Evolutionary conservation across 2,113 vertebrate genomes (phyloP), one percentile per base, ranked within the genome.

Genomic region (Elanoides forficatus): DNA sequence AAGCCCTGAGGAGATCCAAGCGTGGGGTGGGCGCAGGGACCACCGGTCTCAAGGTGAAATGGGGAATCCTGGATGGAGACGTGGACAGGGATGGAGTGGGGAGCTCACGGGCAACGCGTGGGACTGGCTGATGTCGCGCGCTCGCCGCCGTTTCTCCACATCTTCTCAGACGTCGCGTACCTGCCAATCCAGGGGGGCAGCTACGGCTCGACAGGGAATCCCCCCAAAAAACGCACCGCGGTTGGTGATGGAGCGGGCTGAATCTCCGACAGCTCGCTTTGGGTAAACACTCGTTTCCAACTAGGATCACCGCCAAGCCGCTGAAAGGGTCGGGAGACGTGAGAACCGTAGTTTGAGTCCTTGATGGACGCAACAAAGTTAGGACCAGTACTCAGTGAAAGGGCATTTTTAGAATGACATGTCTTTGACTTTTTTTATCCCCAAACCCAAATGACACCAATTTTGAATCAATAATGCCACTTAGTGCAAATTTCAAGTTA

Each of bases 91-190:
- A 4, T 1, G 62, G 4, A 25, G 25, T 1, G 52, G 25, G 29
- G 19, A 72, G 50, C 32, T 1, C 27, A 4, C n/a, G 8, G 59
- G 52, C 9, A 2, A 8, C 0, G 10, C 5, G 0, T 2, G 12
- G 56, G 34, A 58, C 27, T 13, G 15, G 34, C 50, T 10, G 40
- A 6, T 45, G 22, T 36, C 52, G 1, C 15, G 2, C 43, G 0
- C 25, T 25, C 19, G 47, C 53, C 1, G 50, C 36, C 11, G 2
- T 6, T 9, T 40, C 55, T 20, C 21, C n/a, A 0, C 68, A 2
- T 5, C 67, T 11, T 13, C 38, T 58, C 63, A 3, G 7, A 0
- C 29, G 5, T 13, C 53, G 3, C 11, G 1, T 40, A 32, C 15
- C 72, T 10, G 45, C 26, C 29, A 83, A 40, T 0, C 59, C 22